Conservation (phyloP, 2,113 vertebrate genomes). For the Physeter macrocephalus region DNA sequence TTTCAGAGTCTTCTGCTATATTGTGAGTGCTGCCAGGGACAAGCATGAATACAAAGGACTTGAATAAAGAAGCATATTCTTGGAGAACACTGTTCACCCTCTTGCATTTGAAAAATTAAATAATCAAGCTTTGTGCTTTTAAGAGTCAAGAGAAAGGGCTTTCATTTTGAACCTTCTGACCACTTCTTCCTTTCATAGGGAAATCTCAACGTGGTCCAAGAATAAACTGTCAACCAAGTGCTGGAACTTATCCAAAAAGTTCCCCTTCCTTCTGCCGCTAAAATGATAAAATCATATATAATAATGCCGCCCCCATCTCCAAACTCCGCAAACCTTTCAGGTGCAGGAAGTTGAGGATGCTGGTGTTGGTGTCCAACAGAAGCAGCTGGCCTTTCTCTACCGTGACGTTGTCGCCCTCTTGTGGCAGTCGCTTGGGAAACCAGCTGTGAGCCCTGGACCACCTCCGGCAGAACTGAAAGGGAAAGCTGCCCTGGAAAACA, state of each 20-base stretch:
- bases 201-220: background rate
- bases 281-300: background rate
- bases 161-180: conserved; percentile 30
- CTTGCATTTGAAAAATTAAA: conserved; percentile 43
- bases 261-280: background rate
- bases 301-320: background rate
- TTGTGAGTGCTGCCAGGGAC: conserved; percentile 41
- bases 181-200: background rate
- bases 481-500: conserved; percentile 62
- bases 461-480: conserved; percentile 66
- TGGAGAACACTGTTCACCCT: conserved; percentile 48
- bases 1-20: conserved; percentile 54
- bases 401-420: conserved; percentile 87
- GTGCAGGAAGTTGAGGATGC: conserved; percentile 75
- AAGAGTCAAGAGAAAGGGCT: background rate
- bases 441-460: conserved; percentile 79
- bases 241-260: background rate
- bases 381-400: conserved; percentile 73
- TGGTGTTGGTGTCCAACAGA: conserved; percentile 73
- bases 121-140: conserved; percentile 43
- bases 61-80: conserved; percentile 39
- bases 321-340: conserved; percentile 77
- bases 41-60: conserved; percentile 58
- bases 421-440: conserved; percentile 76
- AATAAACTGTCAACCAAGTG: conserved; percentile 18